phyloP scores from a whole-genome alignment of 2,797 vertebrate genomes.

The Eutrigla gurnardus region DNA sequence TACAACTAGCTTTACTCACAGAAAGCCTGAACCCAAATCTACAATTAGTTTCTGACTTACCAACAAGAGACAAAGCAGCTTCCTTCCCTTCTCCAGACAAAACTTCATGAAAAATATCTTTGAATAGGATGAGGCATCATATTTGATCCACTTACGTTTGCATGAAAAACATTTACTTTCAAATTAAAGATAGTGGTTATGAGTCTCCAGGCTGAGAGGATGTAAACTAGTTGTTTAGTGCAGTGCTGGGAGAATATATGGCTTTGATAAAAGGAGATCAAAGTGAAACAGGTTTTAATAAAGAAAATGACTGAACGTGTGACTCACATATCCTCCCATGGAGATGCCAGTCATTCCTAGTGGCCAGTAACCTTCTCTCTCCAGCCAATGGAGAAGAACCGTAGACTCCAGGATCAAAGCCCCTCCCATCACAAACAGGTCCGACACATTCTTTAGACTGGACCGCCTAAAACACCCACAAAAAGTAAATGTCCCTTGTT shows the following conservation, averaged over 20 bases:
- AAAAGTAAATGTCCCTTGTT: not conserved
- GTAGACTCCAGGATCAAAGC: slow-evolving; percentile 96
- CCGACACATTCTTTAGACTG: slow-evolving; percentile 96
- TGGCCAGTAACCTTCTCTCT: slow-evolving; percentile 95
- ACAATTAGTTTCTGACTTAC: no score
- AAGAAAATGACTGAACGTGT: not conserved
- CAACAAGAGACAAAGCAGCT: no score
- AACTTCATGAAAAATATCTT: not conserved
- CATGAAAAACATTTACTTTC: slow-evolving; percentile 4
- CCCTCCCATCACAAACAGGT: slow-evolving; percentile 98
- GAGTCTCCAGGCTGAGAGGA: not conserved
- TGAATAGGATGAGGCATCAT: not conserved
- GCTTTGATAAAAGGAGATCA: not conserved
- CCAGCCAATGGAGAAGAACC: slow-evolving; percentile 94
- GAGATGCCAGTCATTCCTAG: slow-evolving; percentile 98
- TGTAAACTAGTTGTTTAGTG: not conserved
- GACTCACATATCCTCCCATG: slow-evolving; percentile 98
- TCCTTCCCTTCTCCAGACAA: not conserved
- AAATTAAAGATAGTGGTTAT: not conserved
- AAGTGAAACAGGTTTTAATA: not conserved
- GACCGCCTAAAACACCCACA: slow-evolving; percentile 87
- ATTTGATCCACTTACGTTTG: not conserved
- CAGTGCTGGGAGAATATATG: no score
- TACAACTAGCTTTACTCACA: no score
- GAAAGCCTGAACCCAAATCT: no score